Evolutionary conservation across 2,888 invertebrate species (phyloP).

Genomic region (Morpho deidamia): DNA sequence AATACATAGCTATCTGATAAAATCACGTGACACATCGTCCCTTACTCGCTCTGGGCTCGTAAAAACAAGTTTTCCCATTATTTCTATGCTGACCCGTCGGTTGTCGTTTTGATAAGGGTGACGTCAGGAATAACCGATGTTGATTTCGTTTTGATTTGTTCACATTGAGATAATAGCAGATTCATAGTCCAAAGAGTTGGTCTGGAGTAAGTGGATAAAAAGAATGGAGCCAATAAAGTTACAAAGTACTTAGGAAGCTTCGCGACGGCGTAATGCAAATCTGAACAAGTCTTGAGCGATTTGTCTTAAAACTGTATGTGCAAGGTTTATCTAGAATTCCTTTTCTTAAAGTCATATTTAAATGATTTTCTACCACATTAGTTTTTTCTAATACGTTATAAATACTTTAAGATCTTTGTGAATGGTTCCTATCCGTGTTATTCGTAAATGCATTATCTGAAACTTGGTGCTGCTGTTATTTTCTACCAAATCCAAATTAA

Average conservation of each 20-base stretch:
- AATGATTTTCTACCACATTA: no score
- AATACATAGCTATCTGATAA: slow-evolving; percentile 38
- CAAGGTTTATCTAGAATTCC: background rate
- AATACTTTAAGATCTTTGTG: no score
- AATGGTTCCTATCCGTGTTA: no score
- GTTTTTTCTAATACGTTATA: no score
- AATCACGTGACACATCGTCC: slow-evolving; percentile 36
- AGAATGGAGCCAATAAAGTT: background rate
- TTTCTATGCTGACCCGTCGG: slow-evolving; percentile 54
- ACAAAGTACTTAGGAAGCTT: background rate
- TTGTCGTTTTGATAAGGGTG: slow-evolving; percentile 62
- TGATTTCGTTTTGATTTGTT: slow-evolving; percentile 73
- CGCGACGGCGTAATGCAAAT: background rate
- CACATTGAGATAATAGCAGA: slow-evolving; percentile 51
- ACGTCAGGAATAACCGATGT: slow-evolving; percentile 67
- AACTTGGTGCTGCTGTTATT: no score
- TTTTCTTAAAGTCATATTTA: no score
- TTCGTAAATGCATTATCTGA: no score
- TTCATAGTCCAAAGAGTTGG: background rate
- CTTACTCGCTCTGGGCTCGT: slow-evolving; percentile 31
- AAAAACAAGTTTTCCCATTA: slow-evolving; percentile 64
- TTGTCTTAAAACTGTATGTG: no score
- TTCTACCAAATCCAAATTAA: no score
- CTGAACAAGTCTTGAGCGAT: no score
- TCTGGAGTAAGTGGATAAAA: background rate